Conservation (phyloP, 2,113 vertebrate genomes). For the Toxotes chatareus region DNA sequence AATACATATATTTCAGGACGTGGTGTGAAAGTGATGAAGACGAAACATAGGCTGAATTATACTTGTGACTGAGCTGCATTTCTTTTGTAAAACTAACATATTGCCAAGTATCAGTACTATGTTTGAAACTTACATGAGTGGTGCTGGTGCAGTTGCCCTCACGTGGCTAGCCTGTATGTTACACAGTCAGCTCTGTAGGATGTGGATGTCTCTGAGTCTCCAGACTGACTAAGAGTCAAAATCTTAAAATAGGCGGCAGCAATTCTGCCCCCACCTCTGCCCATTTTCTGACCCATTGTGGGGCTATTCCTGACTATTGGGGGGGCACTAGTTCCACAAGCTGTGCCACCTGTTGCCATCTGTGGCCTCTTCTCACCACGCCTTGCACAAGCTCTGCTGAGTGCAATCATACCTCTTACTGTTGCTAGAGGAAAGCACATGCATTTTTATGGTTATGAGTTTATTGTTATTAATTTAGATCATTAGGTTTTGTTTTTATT, state of each 20-base stretch:
- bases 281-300: slow-evolving; percentile 80
- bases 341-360: slow-evolving; percentile 79
- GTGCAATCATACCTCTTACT: slow-evolving; percentile 36
- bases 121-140: not conserved
- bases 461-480: not conserved
- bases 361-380: slow-evolving; percentile 60
- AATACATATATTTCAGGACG: not conserved
- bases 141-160: not conserved
- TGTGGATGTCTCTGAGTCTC: slow-evolving; percentile 46
- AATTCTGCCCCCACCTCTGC: slow-evolving; percentile 64
- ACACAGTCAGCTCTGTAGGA: slow-evolving; percentile 26
- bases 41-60: not conserved
- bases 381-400: slow-evolving; percentile 45
- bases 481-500: not conserved
- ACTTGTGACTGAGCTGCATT: not conserved
- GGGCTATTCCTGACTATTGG: slow-evolving; percentile 78
- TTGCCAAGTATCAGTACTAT: not conserved
- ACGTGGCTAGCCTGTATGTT: not conserved
- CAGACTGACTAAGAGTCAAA: slow-evolving; percentile 60
- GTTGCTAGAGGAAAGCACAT: not conserved
- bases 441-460: not conserved
- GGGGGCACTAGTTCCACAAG: slow-evolving; percentile 60
- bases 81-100: not conserved
- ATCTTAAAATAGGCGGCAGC: slow-evolving; percentile 77
- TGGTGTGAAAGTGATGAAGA: not conserved